These are phyloP conservation scores for Rutilus rutilus DNA, from an alignment of 2,113 vertebrate species.

Conservation along the genomic window DNA sequence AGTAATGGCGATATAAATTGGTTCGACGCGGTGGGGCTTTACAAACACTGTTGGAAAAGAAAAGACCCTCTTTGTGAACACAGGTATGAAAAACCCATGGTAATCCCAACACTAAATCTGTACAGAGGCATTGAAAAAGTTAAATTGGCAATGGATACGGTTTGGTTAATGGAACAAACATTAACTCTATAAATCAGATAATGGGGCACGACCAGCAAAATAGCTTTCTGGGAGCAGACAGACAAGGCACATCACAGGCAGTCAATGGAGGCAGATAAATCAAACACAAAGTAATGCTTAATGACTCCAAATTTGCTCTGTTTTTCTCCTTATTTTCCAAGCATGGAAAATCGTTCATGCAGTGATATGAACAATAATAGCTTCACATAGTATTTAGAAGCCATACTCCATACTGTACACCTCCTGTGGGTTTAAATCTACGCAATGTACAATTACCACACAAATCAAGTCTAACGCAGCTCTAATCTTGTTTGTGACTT, in stretches of 20 bases:
- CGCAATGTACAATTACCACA: constrained; percentile 11
- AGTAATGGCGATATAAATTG: background rate
- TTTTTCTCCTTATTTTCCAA: constrained; percentile 34
- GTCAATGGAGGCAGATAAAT: constrained; percentile 40
- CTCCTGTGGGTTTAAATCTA: constrained; percentile 24
- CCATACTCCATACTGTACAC: background rate
- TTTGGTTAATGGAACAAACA: constrained; percentile 62
- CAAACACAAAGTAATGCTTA: constrained; percentile 33
- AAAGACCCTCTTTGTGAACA: constrained; percentile 16
- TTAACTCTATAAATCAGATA: constrained; percentile 58
- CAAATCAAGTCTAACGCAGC: background rate
- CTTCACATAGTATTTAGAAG: constrained; percentile 11
- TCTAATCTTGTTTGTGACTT: constrained; percentile 40
- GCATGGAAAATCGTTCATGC: constrained; percentile 27
- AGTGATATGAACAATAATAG: constrained; percentile 2
- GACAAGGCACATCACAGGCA: constrained; percentile 45
- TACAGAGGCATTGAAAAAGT: constrained; percentile 59
- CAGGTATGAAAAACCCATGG: constrained; percentile 52
- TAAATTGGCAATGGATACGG: constrained; percentile 51
- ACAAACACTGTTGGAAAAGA: background rate
- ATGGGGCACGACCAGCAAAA: constrained; percentile 59
- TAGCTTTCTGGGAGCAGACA: constrained; percentile 55
- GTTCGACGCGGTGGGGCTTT: background rate
- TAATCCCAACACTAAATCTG: constrained; percentile 65
- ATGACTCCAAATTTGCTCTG: constrained; percentile 22